Percentiles rank a stretch among this genome's conserved stretches.
Conservation (phyloP, 2,888 invertebrate species). For the Tineola bisselliella region DNA sequence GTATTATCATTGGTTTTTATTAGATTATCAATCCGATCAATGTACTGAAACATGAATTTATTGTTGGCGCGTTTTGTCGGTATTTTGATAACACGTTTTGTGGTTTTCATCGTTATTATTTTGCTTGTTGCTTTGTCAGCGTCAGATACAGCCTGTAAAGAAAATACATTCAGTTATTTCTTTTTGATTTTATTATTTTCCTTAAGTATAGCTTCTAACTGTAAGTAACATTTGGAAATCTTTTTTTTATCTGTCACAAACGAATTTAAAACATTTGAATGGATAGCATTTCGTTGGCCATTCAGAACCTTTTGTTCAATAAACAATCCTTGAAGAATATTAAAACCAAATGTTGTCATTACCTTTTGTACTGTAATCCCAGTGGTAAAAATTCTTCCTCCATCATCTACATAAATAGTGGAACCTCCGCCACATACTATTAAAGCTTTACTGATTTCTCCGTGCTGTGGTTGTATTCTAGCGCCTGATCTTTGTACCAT, state of each 20-base stretch:
- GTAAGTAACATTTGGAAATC: too few species aligned
- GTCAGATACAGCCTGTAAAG: slow-evolving; percentile 62
- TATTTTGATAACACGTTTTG: slow-evolving; percentile 76
- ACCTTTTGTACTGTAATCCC: slow-evolving; percentile 77
- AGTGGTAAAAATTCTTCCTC: slow-evolving; percentile 77
- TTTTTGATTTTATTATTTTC: too few species aligned
- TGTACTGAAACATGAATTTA: slow-evolving; percentile 48
- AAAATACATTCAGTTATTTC: too few species aligned
- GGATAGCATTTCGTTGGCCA: too few species aligned
- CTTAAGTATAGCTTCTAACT: too few species aligned
- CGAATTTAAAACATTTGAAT: too few species aligned
- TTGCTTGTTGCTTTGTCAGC: slow-evolving; percentile 68
- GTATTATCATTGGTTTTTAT: slow-evolving; percentile 42
- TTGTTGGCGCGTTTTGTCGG: slow-evolving; percentile 54
- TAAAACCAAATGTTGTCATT: slow-evolving; percentile 17
- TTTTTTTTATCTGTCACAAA: too few species aligned
- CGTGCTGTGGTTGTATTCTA: too few species aligned
- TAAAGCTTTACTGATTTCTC: slow-evolving; percentile 31
- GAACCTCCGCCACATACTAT: slow-evolving; percentile 81
- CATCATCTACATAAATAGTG: slow-evolving; percentile 74
- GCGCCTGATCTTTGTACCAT: not conserved
- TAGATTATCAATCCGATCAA: slow-evolving; percentile 51
- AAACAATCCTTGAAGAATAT: too few species aligned
- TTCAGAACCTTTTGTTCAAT: too few species aligned
- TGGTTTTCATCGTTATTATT: slow-evolving; percentile 75